Base-by-base conservation (phyloP, 1,140 invertebrate genomes). In the Megathymus violae region DNA sequence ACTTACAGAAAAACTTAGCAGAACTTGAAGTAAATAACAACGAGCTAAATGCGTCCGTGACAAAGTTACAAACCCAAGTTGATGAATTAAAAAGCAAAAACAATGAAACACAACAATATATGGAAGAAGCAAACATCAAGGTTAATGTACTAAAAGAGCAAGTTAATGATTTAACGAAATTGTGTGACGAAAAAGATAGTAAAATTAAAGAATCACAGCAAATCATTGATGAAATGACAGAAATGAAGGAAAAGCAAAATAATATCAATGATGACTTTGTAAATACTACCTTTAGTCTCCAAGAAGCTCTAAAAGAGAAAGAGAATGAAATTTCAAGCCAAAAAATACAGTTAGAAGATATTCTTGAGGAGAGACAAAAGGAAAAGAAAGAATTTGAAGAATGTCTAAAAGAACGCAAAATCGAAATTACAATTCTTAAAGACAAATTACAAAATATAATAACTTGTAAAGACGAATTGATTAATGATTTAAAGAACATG, bases 401-500 rank as follows among this genome's bases (percentile, higher is more conserved):
- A 6, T 43, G 56, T 47, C 14, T 67, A 44, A 76, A 78, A 54
- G 71, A 80, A 48, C 63, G 44, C 31, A 64, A 67, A 52, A 63
- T 67, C 13, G 61, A 77, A 50, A 50, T 80, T 1, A 50, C 62
- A 4, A 56, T 73, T 34, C 58, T 80, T 38, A 69, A 82, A 54
- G 69, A 83, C 27, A 79, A 84, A 51, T 59, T 74, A 27, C 63
- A 80, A 62, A 73, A 73, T 59, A 16, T 76, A 10, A 64, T 58
- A 4, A 56, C 64, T 10, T 66, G 59, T 38, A 84, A 78, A 58
- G 72, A 84, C 27, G 81, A 81, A 67, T 63, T 81, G 2, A 78
- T 82, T n/a, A 54, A 41, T 31, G 72, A 68, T 64, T 71, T 80
- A 15, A 80, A 78, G 63, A 56, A 52, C 40, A 69, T 77, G 61